A percentile compares a stretch with the other conserved stretches of the same genome.
Conservation (phyloP, 2,113 vertebrate genomes). For the Malaclemys terrapin region DNA sequence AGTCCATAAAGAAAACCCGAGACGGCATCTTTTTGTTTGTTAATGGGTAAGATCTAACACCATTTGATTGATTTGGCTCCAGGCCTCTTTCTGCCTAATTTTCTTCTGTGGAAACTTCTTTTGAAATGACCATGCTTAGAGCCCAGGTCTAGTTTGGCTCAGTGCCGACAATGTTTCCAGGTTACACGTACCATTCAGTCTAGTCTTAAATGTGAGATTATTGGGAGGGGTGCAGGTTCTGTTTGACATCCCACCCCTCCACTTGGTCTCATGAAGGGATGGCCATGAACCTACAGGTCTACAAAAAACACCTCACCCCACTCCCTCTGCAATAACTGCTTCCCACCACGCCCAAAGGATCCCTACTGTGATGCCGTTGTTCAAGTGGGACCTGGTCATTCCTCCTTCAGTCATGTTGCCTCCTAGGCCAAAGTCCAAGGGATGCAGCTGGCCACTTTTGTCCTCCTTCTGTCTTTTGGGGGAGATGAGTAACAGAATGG, state of each 20-base stretch:
- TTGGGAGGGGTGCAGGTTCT: not conserved
- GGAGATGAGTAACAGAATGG: not conserved
- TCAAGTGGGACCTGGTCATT: not conserved
- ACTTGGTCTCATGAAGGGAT: not conserved
- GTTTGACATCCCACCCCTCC: not conserved
- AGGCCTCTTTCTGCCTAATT: not conserved
- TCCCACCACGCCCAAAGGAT: not conserved
- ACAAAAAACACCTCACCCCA: not conserved
- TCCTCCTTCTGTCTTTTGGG: not conserved
- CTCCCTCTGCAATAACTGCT: not conserved
- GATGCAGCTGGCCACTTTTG: not conserved
- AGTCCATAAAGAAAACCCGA: not conserved
- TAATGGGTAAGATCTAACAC: accelerated
- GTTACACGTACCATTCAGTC: accelerated
- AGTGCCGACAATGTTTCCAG: not conserved
- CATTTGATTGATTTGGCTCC: accelerated
- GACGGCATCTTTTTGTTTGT: not conserved
- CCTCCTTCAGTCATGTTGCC: not conserved
- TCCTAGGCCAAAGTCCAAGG: not conserved
- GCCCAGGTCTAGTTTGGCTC: not conserved
- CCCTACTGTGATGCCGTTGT: not conserved
- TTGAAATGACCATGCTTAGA: not conserved
- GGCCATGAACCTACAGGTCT: not conserved
- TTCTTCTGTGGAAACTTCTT: not conserved
- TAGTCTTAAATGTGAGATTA: not conserved